A percentile compares a stretch with the other conserved stretches of the same genome.
Evolutionary conservation across 1,140 invertebrate species (phyloP).

Genomic region (Globodera ellingtonae): DNA sequence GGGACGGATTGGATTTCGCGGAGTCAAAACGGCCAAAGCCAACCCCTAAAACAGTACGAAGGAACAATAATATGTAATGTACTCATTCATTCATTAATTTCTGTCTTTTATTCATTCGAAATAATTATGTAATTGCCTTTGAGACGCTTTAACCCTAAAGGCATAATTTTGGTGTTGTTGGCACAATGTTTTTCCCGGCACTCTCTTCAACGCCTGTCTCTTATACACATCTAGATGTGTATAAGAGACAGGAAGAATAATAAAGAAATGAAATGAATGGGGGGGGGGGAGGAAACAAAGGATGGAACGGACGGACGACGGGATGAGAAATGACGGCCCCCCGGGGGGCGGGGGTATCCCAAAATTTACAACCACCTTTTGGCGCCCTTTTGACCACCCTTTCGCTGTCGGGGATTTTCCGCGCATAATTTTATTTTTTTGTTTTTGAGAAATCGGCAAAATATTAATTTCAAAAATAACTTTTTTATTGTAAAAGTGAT

Average conservation of each 20-base stretch:
- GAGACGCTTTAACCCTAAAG: no score
- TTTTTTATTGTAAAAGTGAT: no score
- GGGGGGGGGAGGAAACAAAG: background rate
- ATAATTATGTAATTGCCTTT: no score
- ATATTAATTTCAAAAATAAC: no score
- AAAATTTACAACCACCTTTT: conserved; percentile 4
- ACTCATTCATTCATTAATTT: no score
- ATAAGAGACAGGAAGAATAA: conserved; percentile 2
- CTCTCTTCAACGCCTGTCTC: no score
- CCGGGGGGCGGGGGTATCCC: background rate
- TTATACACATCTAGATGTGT: no score
- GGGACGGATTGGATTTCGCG: background rate
- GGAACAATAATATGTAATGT: no score
- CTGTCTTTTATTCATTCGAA: no score
- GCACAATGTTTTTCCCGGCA: background rate
- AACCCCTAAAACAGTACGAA: background rate
- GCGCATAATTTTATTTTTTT: background rate
- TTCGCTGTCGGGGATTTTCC: background rate
- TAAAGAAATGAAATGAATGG: conserved; percentile 1
- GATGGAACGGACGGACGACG: background rate
- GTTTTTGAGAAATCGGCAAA: no score
- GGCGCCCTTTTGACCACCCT: background rate
- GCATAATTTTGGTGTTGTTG: background rate
- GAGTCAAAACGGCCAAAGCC: background rate
- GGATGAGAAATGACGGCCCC: background rate